Base-by-base conservation (phyloP, 2,113 vertebrate species). In the Oreochromis tanganicae region DNA sequence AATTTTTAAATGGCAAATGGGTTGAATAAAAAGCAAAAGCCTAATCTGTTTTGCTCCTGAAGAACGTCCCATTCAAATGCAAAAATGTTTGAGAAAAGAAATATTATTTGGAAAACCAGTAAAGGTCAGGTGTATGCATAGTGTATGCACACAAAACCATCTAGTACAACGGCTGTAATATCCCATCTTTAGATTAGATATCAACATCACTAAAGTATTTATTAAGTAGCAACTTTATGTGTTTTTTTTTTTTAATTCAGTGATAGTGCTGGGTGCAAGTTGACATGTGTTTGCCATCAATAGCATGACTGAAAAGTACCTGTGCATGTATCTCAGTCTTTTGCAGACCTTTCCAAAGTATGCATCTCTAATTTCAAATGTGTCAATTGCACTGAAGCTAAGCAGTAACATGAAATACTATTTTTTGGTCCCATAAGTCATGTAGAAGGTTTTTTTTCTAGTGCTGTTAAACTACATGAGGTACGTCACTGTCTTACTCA, bases 1-100 rank as follows among this genome's bases (percentile, higher is more conserved):
- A 1, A 68, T 59, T 81, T 89, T 34, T 48, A 84, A 91, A 93
- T 84, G 68, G 80, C 68, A 81, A 90, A 87, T 56, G 6, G 82
- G n/a, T 27, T 80, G 52, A n/a, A 38, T 82, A 54, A 36, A 71
- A 80, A 84, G 61, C 55, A 27, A 84, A 95, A 91, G 86, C 9
- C 3, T 55, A 78, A 85, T 89, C 82, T 7, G 14, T 61, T 85
- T 91, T 88, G 79, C 83, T 88, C 4, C 4, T 73, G 71, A 80
- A 91, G 85, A 82, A 88, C 83, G n/a, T 32, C 59, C 11, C 87
- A 84, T 93, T 95, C 83, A 93, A 75, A 87, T 61, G 83, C 59
- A 92, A 91, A 94, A 84, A 83, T 50, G 1, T 13, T 46, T 61
- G 50, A 80, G 85, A 3, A 61, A 38, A 68, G 52, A 84, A 81